Percentiles rank a stretch among this genome's conserved stretches.
phyloP scores from a whole-genome alignment of 1,140 invertebrate species.

The Palaemon carinicauda region DNA sequence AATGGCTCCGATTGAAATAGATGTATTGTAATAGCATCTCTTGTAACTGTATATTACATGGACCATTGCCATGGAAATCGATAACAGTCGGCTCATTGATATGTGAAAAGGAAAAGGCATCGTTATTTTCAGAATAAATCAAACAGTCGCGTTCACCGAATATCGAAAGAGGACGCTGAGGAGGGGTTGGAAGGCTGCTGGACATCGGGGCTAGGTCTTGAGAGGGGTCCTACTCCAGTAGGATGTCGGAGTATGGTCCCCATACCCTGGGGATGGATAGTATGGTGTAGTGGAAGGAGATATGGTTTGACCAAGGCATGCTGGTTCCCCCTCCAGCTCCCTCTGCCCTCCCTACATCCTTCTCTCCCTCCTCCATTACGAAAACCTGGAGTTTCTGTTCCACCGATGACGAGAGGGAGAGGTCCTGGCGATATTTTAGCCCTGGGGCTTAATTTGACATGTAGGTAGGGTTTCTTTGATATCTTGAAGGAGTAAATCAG shows the following conservation, averaged over 20 bases:
- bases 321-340: too few species aligned
- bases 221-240: neutral
- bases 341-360: neutral
- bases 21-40: too few species aligned
- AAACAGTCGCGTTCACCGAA: neutral
- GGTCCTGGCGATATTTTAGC: conserved; percentile 34
- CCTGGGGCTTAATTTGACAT: conserved; percentile 41
- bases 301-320: too few species aligned
- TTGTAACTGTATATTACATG: too few species aligned
- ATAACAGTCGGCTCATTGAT: neutral
- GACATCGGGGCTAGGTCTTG: neutral
- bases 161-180: neutral
- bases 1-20: too few species aligned
- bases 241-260: neutral
- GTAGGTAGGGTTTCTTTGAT: conserved; percentile 52
- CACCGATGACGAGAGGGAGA: neutral
- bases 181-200: neutral
- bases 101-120: neutral
- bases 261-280: neutral
- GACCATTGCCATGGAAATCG: neutral
- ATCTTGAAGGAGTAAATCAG: conserved; percentile 46
- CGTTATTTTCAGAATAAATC: conserved; percentile 40
- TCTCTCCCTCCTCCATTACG: neutral
- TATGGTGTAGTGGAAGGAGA: too few species aligned
- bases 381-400: too few species aligned